A percentile compares a stretch with the other conserved stretches of the same genome.
These are phyloP conservation scores for Epinotia nisella DNA, from an alignment of 2,888 invertebrate species.

Conservation along the genomic window DNA sequence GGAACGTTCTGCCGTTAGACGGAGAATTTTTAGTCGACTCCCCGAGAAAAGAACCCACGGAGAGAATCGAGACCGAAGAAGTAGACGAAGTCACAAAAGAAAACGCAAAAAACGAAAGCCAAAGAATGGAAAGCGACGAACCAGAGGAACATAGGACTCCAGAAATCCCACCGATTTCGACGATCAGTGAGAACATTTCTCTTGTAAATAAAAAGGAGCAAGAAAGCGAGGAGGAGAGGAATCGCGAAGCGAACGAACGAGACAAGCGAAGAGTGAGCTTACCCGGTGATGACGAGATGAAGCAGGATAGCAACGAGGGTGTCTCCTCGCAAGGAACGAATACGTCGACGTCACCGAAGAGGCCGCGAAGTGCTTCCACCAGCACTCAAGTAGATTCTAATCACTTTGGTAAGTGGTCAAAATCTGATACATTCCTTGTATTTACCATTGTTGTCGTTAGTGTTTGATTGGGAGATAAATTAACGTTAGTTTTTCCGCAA, in stretches of 20 bases:
- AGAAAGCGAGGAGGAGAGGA: conserved; percentile 67
- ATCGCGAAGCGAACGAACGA: conserved; percentile 72
- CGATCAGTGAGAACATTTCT: conserved; percentile 89
- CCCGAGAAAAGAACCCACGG: conserved; percentile 60
- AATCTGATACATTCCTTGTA: too few relatives aligned
- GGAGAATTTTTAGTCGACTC: conserved; percentile 76
- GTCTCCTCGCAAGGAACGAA: conserved; percentile 73
- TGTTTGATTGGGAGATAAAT: too few relatives aligned
- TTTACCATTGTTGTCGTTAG: too few relatives aligned
- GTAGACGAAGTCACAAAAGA: conserved; percentile 61
- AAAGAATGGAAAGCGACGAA: conserved; percentile 62
- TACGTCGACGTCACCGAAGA: conserved; percentile 86
- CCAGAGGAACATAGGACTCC: conserved; percentile 74
- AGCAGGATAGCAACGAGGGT: conserved; percentile 73
- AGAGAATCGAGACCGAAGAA: conserved; percentile 53
- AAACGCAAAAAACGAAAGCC: conserved; percentile 71
- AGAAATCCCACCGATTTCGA: conserved; percentile 88
- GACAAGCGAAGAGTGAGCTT: conserved; percentile 86
- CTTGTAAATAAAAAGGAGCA: conserved; percentile 74
- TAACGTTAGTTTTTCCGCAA: too few relatives aligned
- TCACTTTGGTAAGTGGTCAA: conserved; percentile 89
- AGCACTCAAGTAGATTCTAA: conserved; percentile 94
- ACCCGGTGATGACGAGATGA: conserved; percentile 82
- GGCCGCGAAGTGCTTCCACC: conserved; percentile 91
- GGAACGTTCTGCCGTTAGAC: conserved; percentile 76